phyloP scores from a whole-genome alignment of 2,797 vertebrate species.

The Manis pentadactyla region DNA sequence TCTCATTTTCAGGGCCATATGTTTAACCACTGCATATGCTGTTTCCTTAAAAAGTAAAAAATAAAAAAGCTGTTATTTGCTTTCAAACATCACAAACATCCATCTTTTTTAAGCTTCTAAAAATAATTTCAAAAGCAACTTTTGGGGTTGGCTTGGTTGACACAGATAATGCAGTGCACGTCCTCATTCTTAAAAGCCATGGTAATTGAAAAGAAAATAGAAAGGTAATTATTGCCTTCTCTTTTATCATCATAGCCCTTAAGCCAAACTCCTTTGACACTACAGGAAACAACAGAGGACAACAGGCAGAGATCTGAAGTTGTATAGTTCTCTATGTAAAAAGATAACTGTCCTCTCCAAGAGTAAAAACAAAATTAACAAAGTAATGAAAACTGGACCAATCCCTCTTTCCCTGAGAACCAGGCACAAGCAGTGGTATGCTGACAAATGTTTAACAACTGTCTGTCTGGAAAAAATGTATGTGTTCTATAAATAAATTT shows the following conservation, averaged over 20 bases:
- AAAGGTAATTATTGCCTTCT: background rate
- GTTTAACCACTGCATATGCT: background rate
- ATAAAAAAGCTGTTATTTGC: background rate
- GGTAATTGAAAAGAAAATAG: background rate
- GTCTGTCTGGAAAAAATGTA: background rate
- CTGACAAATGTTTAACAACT: background rate
- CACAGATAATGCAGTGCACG: background rate
- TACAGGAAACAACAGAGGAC: background rate
- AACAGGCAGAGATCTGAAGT: background rate
- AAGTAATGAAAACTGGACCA: background rate
- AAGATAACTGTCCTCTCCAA: background rate
- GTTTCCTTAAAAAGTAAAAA: background rate
- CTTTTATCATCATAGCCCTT: background rate
- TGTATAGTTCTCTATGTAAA: background rate
- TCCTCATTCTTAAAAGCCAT: background rate
- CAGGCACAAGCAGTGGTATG: background rate
- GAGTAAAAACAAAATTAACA: background rate
- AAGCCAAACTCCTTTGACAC: background rate
- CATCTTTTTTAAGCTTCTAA: conserved; percentile 15
- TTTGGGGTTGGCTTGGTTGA: background rate
- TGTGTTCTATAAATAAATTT: background rate
- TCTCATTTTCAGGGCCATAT: background rate
- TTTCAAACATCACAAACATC: background rate
- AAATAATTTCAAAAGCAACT: background rate
- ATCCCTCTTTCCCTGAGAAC: background rate